These are phyloP conservation scores for Lipophrys pholis DNA, from an alignment of 2,113 vertebrate genomes.

Conservation along the genomic window DNA sequence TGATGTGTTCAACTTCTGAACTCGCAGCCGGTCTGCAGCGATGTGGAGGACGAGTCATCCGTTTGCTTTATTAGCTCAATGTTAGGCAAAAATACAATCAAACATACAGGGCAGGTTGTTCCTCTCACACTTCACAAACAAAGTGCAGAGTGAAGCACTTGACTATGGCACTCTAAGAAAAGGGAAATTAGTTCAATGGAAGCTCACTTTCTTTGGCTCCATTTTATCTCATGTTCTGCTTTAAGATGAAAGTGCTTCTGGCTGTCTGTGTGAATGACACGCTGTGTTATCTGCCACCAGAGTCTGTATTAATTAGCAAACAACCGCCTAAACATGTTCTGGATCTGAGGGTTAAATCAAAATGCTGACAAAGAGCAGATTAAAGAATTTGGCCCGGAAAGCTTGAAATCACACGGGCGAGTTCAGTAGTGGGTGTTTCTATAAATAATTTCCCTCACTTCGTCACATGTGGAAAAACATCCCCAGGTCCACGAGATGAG, in stretches of 20 bases:
- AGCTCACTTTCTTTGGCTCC: slow-evolving; percentile 28
- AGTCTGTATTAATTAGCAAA: slow-evolving; percentile 68
- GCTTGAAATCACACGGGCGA: slow-evolving; percentile 43
- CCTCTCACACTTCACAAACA: neutral
- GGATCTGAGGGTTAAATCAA: slow-evolving; percentile 68
- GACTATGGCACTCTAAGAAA: slow-evolving; percentile 42
- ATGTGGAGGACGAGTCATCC: neutral
- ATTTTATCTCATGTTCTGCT: slow-evolving; percentile 43
- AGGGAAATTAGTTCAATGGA: slow-evolving; percentile 26
- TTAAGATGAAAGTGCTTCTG: slow-evolving; percentile 60
- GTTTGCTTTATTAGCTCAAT: slow-evolving; percentile 23
- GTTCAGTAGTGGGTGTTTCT: slow-evolving; percentile 48
- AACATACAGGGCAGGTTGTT: neutral
- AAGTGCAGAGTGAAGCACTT: slow-evolving; percentile 21
- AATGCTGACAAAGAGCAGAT: slow-evolving; percentile 65
- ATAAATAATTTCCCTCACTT: slow-evolving; percentile 50
- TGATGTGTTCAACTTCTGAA: neutral
- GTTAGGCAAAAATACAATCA: neutral
- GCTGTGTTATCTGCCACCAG: slow-evolving; percentile 52
- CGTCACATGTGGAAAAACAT: slow-evolving; percentile 10
- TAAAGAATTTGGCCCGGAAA: slow-evolving; percentile 54
- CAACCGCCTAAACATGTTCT: slow-evolving; percentile 54
- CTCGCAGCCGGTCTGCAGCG: neutral
- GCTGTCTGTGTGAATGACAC: slow-evolving; percentile 59
- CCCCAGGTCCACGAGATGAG: neutral